These are phyloP conservation scores for Teleopsis dalmanni DNA, from an alignment of 1,140 invertebrate genomes.

Conservation along the genomic window DNA sequence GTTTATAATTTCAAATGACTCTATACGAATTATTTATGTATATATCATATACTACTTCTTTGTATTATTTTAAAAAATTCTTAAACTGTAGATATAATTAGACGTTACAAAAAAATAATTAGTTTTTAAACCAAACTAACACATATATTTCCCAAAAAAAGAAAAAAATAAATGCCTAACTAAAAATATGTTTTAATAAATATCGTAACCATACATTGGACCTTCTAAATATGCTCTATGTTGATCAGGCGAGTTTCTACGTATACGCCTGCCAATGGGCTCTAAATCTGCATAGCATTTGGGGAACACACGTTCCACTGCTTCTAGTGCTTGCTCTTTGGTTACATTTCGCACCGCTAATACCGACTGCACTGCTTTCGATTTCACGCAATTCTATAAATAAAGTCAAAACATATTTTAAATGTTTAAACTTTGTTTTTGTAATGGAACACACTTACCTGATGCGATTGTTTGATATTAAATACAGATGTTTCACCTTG, in stretches of 20 bases:
- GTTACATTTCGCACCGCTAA: conserved; percentile 70
- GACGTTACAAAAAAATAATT: too few species aligned
- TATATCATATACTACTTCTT: too few species aligned
- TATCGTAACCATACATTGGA: conserved; percentile 71
- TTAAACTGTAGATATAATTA: too few species aligned
- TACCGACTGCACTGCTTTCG: conserved; percentile 76
- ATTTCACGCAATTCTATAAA: conserved; percentile 79
- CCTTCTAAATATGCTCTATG: conserved; percentile 69
- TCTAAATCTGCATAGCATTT: conserved; percentile 91
- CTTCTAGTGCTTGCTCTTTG: conserved; percentile 60
- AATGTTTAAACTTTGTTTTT: background rate
- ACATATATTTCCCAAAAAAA: background rate
- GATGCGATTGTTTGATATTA: conserved; percentile 64
- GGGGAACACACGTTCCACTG: conserved; percentile 82
- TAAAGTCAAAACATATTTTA: background rate
- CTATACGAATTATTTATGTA: too few species aligned
- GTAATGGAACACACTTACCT: conserved; percentile 44
- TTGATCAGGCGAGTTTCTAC: conserved; percentile 70
- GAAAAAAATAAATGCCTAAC: too few species aligned
- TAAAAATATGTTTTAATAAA: conserved; percentile 33
- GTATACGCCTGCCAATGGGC: conserved; percentile 77
- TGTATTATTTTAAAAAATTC: too few species aligned
- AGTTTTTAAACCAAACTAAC: too few species aligned
- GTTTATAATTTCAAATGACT: too few species aligned
- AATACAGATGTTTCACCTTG: conserved; percentile 70